phyloP scores from a whole-genome alignment of 2,888 invertebrate species.

The Zaprionus bogoriensis region DNA sequence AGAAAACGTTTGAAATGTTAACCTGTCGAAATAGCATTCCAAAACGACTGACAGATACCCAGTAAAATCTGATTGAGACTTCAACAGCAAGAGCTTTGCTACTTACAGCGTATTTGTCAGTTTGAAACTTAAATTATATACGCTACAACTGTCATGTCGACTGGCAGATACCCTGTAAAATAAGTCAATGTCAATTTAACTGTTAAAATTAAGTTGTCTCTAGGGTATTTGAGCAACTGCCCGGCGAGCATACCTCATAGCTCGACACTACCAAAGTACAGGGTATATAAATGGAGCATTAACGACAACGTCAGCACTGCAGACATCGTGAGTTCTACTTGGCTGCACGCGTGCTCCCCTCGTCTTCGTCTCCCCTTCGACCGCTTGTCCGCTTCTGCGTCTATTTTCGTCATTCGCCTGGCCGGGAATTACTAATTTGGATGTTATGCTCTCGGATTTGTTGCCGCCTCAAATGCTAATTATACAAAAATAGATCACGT shows the following conservation, averaged over 20 bases:
- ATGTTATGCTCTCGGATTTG: conserved; percentile 63
- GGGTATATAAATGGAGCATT: conserved; percentile 44
- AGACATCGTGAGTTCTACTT: conserved; percentile 47
- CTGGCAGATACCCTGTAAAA: background rate
- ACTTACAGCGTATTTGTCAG: too few relatives aligned
- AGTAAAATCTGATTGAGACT: background rate
- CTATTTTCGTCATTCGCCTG: conserved; percentile 43
- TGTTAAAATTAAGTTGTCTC: too few relatives aligned
- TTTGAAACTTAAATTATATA: too few relatives aligned
- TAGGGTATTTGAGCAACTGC: background rate
- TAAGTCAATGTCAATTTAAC: background rate
- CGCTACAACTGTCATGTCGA: background rate
- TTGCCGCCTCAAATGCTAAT: conserved; percentile 62
- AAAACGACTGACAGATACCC: background rate
- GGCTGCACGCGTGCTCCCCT: conserved; percentile 20
- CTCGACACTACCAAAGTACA: background rate
- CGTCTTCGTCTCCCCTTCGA: background rate
- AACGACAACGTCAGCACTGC: conserved; percentile 41
- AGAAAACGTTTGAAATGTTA: too few relatives aligned
- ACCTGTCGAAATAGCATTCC: too few relatives aligned
- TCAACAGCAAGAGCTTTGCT: too few relatives aligned
- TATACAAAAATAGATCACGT: conserved; percentile 60
- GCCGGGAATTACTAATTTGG: conserved; percentile 61
- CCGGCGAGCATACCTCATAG: background rate
- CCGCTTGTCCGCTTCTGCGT: background rate